Conservation (phyloP, 2,888 invertebrate species). For the Meliscaeva auricollis region DNA sequence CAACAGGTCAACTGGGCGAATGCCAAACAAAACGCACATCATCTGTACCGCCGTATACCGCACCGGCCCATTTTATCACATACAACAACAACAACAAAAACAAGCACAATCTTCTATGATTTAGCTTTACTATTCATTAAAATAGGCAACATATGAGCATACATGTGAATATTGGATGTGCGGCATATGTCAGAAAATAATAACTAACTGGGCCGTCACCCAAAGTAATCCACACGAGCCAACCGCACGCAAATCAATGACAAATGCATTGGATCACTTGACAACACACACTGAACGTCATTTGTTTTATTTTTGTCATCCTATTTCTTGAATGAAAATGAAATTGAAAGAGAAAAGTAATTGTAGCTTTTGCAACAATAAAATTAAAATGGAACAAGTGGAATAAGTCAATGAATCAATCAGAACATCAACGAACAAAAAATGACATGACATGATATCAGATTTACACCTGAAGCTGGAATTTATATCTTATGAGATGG, state of each 20-base stretch:
- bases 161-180: not conserved
- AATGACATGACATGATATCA: constrained; percentile 11
- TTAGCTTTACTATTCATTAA: constrained; percentile 17
- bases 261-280: constrained; percentile 47
- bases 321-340: constrained; percentile 42
- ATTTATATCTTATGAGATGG: constrained; percentile 24
- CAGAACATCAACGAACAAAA: not conserved
- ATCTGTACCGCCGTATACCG: not conserved
- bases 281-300: constrained; percentile 4
- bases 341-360: constrained; percentile 29
- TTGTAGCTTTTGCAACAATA: constrained; percentile 5
- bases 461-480: constrained; percentile 41
- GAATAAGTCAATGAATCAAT: constrained; percentile 17
- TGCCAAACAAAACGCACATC: constrained; percentile 45
- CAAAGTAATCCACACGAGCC: constrained; percentile 62
- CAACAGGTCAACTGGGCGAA: constrained; percentile 57
- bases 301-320: not conserved
- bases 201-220: constrained; percentile 55
- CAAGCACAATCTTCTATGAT: constrained; percentile 9
- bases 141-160: not conserved
- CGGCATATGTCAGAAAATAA: not conserved
- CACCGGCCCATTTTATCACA: constrained; percentile 21
- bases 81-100: not conserved
- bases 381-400: constrained; percentile 1
- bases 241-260: constrained; percentile 69